A percentile compares a stretch with the other conserved stretches of the same genome.
Conservation (phyloP, 2,113 vertebrate genomes). For the Motacilla tschutschensis region DNA sequence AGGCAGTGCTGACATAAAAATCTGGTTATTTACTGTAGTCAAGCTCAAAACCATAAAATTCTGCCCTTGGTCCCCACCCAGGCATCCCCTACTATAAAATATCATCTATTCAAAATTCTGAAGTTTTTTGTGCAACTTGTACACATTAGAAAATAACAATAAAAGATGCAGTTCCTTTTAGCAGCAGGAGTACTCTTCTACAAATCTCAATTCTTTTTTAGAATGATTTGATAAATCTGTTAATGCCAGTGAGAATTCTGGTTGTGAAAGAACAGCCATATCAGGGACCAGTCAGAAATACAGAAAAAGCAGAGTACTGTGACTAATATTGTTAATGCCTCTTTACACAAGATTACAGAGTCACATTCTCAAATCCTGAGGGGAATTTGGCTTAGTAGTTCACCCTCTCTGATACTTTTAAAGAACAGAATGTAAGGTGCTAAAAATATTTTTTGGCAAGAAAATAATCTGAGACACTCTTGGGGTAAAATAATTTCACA, state of each 20-base stretch:
- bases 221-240: not conserved
- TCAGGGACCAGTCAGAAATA: not conserved
- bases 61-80: not conserved
- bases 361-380: conserved; percentile 63
- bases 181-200: not conserved
- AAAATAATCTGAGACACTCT: conserved; percentile 1
- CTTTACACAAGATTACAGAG: conserved; percentile 59
- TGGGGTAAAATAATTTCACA: conserved; percentile 18
- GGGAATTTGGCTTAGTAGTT: conserved; percentile 55
- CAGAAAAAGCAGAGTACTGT: conserved; percentile 33
- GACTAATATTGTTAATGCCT: conserved; percentile 55
- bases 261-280: not conserved
- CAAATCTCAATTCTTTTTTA: not conserved
- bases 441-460: conserved; percentile 36
- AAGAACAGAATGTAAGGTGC: conserved; percentile 40
- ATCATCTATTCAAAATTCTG: not conserved
- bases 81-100: not conserved
- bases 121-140: not conserved
- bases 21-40: not conserved
- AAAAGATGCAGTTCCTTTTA: not conserved
- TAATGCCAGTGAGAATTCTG: not conserved
- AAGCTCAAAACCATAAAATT: not conserved
- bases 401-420: conserved; percentile 35
- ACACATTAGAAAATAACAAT: not conserved
- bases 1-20: not conserved